These are phyloP conservation scores for Ctena decussata DNA, from an alignment of 2,888 invertebrate species.

Conservation along the genomic window DNA sequence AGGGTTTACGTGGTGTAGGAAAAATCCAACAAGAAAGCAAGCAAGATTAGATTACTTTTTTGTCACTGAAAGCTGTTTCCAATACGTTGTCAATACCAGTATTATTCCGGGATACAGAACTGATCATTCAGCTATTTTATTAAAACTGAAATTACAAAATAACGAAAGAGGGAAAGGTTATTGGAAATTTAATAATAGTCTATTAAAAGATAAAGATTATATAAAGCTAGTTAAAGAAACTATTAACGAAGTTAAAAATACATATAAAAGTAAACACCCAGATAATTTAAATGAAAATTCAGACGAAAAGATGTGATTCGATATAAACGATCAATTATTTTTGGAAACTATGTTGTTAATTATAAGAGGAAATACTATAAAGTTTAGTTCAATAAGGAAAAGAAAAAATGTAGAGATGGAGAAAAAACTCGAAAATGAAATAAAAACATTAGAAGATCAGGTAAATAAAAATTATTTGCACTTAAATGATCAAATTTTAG, in stretches of 20 bases:
- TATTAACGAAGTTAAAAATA: neutral
- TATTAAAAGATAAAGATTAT: neutral
- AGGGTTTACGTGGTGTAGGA: neutral
- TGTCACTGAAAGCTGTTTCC: neutral
- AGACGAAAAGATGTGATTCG: neutral
- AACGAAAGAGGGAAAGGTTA: neutral
- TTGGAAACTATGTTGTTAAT: neutral
- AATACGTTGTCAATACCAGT: neutral
- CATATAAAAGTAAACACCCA: neutral
- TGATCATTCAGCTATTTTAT: neutral
- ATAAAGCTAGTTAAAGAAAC: neutral
- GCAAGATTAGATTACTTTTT: neutral
- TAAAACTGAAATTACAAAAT: neutral
- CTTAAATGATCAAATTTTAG: neutral
- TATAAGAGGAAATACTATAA: constrained; percentile 38
- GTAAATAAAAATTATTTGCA: neutral
- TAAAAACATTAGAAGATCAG: neutral
- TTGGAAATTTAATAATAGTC: neutral
- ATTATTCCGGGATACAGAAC: neutral
- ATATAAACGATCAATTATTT: too few species aligned
- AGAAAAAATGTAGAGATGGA: neutral
- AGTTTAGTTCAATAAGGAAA: constrained; percentile 11
- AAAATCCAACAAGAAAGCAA: neutral
- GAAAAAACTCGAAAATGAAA: neutral
- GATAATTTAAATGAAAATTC: neutral